phyloP scores from a whole-genome alignment of 2,113 vertebrate species.

The Lampris incognitus region DNA sequence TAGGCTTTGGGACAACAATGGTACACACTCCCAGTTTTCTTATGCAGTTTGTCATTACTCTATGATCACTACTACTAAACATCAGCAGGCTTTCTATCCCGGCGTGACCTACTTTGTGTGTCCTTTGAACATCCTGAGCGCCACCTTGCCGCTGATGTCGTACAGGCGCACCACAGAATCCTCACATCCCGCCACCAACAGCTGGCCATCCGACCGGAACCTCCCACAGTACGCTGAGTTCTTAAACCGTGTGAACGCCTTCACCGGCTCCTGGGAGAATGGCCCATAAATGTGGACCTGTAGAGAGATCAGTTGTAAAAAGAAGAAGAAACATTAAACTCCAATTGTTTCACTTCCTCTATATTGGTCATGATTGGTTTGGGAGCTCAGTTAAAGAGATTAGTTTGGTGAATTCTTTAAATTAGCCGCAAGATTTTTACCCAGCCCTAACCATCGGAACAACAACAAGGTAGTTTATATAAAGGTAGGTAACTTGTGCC shows the following conservation, averaged over 20 bases:
- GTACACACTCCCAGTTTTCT: neutral
- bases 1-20: too few species aligned
- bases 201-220: conserved; percentile 90
- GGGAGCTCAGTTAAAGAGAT: neutral
- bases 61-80: neutral
- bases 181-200: conserved; percentile 93
- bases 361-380: neutral
- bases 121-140: conserved; percentile 90
- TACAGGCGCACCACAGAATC: conserved; percentile 89
- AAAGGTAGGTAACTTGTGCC: too few species aligned
- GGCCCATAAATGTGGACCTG: conserved; percentile 95
- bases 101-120: conserved; percentile 89
- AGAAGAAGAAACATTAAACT: neutral
- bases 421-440: neutral
- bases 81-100: neutral
- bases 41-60: neutral
- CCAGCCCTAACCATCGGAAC: neutral
- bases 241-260: conserved; percentile 91
- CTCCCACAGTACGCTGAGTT: conserved; percentile 91
- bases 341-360: neutral
- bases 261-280: conserved; percentile 93
- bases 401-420: neutral
- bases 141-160: conserved; percentile 87
- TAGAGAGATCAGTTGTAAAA: neutral
- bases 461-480: neutral